Conservation (phyloP, 2,797 vertebrate species). For the Delichon dasypus region DNA sequence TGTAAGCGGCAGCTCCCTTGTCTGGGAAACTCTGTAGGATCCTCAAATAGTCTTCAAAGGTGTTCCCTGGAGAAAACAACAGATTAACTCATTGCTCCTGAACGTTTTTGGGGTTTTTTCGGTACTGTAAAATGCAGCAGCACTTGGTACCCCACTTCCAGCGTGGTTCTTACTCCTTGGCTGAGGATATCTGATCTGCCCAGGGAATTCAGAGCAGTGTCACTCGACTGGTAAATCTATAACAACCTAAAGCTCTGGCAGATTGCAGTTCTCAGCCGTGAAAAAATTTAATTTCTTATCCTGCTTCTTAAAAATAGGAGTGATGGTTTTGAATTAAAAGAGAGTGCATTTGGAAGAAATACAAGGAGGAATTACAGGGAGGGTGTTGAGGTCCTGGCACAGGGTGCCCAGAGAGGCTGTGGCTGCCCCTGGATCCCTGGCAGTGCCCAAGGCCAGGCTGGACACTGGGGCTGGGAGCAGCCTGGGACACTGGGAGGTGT, state of each 20-base stretch:
- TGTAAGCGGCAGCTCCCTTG: slow-evolving; percentile 65
- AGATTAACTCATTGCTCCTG: background rate
- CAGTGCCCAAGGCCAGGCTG: background rate
- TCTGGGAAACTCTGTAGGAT: slow-evolving; percentile 23
- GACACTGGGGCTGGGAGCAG: background rate
- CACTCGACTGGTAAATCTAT: background rate
- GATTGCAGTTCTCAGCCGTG: background rate
- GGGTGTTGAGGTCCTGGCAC: background rate
- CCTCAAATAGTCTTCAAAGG: slow-evolving; percentile 35
- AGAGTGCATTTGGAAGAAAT: background rate
- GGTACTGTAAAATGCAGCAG: background rate
- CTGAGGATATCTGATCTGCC: background rate
- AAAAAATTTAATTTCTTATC: background rate
- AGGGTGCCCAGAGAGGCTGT: background rate
- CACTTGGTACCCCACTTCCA: background rate
- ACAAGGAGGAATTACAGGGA: background rate
- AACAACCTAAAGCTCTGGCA: background rate
- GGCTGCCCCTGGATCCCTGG: background rate
- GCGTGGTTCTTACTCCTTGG: background rate
- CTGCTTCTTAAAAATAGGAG: background rate
- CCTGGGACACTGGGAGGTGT: background rate
- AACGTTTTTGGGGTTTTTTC: background rate
- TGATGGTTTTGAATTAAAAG: background rate
- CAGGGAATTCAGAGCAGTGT: background rate
- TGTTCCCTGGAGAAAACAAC: slow-evolving; percentile 28